Percentiles rank a stretch among this genome's conserved stretches.
Conservation (phyloP, 2,797 vertebrate genomes). For the Melanotaenia nigrans region DNA sequence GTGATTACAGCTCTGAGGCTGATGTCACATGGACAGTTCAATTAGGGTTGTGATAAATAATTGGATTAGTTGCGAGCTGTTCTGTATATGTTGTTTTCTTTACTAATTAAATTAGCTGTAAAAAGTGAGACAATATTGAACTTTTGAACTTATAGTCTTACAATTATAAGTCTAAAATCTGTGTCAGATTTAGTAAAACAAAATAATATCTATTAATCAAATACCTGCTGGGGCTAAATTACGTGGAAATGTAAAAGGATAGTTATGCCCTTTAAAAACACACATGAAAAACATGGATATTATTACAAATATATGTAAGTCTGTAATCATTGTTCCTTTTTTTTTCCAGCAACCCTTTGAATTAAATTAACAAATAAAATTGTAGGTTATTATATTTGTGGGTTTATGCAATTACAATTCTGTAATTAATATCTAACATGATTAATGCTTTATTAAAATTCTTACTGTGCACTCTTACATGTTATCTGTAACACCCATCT, state of each 20-base stretch:
- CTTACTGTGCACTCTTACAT: background rate
- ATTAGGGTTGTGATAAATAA: conserved; percentile 6
- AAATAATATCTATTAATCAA: background rate
- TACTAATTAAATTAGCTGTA: accelerated
- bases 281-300: background rate
- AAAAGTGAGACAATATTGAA: background rate
- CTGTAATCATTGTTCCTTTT: background rate
- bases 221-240: background rate
- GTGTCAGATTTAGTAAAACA: background rate
- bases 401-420: background rate
- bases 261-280: background rate
- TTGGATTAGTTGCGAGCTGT: background rate
- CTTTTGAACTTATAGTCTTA: background rate
- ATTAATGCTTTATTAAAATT: background rate
- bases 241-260: background rate
- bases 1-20: conserved; percentile 22
- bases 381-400: background rate
- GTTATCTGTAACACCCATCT: background rate
- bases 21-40: conserved; percentile 34
- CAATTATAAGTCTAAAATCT: background rate
- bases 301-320: background rate
- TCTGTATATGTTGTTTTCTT: background rate
- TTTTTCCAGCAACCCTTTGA: background rate
- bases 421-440: background rate
- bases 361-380: background rate